Conservation (phyloP, 2,113 vertebrate species). For the Microcebus ravelobensis region DNA sequence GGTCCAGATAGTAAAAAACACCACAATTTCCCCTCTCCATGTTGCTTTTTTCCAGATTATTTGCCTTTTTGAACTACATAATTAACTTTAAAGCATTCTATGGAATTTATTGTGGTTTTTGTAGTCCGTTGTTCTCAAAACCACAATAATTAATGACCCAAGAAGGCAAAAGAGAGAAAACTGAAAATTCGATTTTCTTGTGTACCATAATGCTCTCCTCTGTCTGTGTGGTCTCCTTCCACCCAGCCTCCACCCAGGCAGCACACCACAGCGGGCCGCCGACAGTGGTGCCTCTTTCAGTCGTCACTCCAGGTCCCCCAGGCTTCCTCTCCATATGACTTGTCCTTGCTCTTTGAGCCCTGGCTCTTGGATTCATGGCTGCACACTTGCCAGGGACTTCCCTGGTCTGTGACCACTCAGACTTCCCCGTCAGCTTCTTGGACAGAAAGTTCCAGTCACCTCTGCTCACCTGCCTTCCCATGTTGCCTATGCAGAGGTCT, state of each 20-base stretch:
- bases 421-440: background rate
- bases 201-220: background rate
- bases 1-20: background rate
- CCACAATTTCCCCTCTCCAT: accelerated
- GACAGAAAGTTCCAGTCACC: background rate
- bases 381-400: background rate
- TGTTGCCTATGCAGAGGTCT: background rate
- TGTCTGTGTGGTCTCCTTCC: accelerated
- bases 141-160: background rate
- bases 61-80: background rate
- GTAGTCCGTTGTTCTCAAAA: background rate
- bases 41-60: background rate
- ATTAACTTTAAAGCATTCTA: background rate
- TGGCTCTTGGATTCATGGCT: background rate
- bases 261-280: accelerated
- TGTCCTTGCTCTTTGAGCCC: too few relatives aligned
- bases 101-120: background rate
- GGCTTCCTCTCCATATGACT: accelerated
- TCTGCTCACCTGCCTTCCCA: background rate
- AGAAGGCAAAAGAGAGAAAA: background rate
- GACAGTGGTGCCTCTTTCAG: background rate
- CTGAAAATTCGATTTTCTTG: background rate
- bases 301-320: accelerated
- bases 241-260: background rate
- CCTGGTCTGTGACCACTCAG: background rate